A percentile compares a stretch with the other conserved stretches of the same genome.
Conservation (phyloP, 2,113 vertebrate species). For the Dasyurus viverrinus region DNA sequence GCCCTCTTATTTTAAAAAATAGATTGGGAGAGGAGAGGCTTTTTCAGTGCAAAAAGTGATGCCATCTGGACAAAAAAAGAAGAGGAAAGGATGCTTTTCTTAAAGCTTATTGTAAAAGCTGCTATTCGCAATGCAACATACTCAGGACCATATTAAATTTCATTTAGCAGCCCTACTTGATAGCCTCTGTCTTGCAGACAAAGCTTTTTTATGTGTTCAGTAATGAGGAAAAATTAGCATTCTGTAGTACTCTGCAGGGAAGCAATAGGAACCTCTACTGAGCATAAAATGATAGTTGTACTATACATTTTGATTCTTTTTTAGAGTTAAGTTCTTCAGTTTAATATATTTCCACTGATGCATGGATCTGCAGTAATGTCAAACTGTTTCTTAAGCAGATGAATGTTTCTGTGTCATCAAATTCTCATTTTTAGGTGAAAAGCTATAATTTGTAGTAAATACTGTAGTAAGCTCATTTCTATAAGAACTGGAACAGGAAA, state of each 20-base stretch:
- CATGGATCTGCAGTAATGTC: accelerated
- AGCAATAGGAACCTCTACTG: background rate
- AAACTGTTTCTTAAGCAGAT: background rate
- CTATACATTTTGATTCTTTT: background rate
- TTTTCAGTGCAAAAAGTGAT: background rate
- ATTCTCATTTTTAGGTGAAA: background rate
- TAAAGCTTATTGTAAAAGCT: background rate
- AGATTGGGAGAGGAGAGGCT: constrained; percentile 19
- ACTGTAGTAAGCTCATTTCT: background rate
- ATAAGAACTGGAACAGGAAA: background rate
- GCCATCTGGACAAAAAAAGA: background rate
- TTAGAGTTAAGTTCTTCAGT: background rate
- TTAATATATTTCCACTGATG: background rate
- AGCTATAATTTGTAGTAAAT: background rate
- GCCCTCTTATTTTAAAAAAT: constrained; percentile 48
- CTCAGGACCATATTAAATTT: constrained; percentile 20
- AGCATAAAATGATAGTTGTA: background rate
- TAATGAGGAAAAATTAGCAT: background rate
- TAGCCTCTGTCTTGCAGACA: constrained; percentile 6
- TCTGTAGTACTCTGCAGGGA: background rate
- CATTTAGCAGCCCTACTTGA: background rate
- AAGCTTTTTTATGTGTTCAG: background rate
- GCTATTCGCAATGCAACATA: background rate
- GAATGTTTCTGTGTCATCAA: background rate
- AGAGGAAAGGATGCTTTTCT: background rate